Conservation (phyloP, 2,797 vertebrate genomes). For the Microcaecilia unicolor region DNA sequence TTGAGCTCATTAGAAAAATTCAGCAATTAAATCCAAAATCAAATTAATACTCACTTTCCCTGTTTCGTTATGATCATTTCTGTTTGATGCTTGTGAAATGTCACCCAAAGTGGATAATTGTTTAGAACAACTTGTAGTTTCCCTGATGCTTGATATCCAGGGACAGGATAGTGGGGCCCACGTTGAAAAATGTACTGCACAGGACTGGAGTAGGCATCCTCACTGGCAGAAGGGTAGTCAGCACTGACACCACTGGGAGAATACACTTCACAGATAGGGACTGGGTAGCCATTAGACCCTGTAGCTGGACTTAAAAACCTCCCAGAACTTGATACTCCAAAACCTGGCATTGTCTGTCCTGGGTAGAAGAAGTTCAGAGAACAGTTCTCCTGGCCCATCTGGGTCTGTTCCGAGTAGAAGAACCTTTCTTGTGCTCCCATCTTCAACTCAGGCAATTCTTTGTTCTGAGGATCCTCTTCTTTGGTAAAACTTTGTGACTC, state of each 20-base stretch:
- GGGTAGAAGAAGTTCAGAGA: conserved; percentile 49
- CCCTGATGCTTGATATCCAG: conserved; percentile 78
- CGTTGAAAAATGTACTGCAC: conserved; percentile 62
- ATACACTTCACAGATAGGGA: conserved; percentile 18
- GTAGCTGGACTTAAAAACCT: conserved; percentile 63
- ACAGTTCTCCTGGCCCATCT: conserved; percentile 52
- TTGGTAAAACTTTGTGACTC: conserved; percentile 69
- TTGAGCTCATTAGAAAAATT: too few relatives aligned
- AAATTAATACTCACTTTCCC: conserved; percentile 82
- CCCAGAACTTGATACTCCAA: conserved; percentile 30
- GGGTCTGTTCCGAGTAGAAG: conserved; percentile 64
- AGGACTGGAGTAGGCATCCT: conserved; percentile 43
- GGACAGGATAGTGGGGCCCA: conserved; percentile 56
- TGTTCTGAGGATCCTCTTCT: too few relatives aligned
- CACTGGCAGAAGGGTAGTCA: conserved; percentile 23
- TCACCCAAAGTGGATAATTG: conserved; percentile 90
- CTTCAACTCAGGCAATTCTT: too few relatives aligned
- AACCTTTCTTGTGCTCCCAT: conserved; percentile 74
- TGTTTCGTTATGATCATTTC: conserved; percentile 98
- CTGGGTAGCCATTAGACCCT: conserved; percentile 46
- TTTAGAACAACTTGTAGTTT: conserved; percentile 84
- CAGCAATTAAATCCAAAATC: too few relatives aligned
- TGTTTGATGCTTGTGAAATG: conserved; percentile 94
- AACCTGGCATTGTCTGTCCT: conserved; percentile 51
- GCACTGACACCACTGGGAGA: neutral